Percentiles rank a stretch among this genome's conserved stretches.
Conservation (phyloP, 2,113 vertebrate species). For the Setophaga coronata region DNA sequence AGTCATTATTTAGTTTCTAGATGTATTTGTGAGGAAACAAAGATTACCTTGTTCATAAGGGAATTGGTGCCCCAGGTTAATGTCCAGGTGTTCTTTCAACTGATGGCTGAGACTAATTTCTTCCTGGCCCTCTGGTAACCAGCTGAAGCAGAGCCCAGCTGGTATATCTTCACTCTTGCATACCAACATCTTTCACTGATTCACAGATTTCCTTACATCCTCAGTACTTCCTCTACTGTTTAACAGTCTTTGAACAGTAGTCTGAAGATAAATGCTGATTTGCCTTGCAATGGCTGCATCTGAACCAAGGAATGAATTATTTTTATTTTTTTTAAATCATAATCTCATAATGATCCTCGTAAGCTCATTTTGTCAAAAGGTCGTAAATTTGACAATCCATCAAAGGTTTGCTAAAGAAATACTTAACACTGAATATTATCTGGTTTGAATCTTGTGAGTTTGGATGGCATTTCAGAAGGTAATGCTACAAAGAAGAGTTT, state of each 20-base stretch:
- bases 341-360: neutral
- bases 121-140: slow-evolving; percentile 80
- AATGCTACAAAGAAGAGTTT: neutral
- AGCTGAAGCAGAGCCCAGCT: slow-evolving; percentile 76
- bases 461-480: neutral
- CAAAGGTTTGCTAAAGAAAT: neutral
- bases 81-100: slow-evolving; percentile 80
- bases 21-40: slow-evolving; percentile 76
- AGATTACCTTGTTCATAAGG: slow-evolving; percentile 76
- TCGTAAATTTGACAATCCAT: neutral
- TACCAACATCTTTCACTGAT: slow-evolving; percentile 79
- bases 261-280: slow-evolving; percentile 34
- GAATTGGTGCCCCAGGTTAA: slow-evolving; percentile 78
- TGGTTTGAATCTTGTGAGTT: neutral
- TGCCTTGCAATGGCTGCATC: slow-evolving; percentile 21
- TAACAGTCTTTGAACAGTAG: slow-evolving; percentile 44
- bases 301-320: neutral
- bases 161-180: slow-evolving; percentile 74
- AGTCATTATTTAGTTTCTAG: slow-evolving; percentile 61
- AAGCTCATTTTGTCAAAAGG: neutral
- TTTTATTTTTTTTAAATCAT: neutral
- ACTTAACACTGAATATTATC: neutral
- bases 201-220: slow-evolving; percentile 74
- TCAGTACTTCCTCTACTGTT: slow-evolving; percentile 71
- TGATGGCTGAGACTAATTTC: slow-evolving; percentile 81